phyloP scores from a whole-genome alignment of 2,797 vertebrate genomes.

The Amazonetta brasiliensis region DNA sequence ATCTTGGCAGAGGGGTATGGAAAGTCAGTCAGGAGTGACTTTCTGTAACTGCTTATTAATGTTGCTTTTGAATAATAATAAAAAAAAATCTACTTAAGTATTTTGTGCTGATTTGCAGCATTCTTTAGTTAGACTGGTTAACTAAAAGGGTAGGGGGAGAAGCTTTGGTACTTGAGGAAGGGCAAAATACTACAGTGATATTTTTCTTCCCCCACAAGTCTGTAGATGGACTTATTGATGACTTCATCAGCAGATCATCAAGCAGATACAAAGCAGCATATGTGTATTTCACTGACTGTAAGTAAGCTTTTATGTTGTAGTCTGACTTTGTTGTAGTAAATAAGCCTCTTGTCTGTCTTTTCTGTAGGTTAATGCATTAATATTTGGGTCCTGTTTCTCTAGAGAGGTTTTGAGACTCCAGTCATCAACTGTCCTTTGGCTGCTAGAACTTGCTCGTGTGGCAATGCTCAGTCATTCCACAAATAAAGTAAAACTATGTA shows the following conservation, averaged over 20 bases:
- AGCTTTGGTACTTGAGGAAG: not conserved
- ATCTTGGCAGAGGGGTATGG: not conserved
- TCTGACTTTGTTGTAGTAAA: not conserved
- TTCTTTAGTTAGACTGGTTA: not conserved
- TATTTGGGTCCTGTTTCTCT: not conserved
- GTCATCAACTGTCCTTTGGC: not conserved
- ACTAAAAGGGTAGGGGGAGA: not conserved
- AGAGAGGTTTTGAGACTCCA: not conserved
- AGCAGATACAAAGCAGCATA: constrained; percentile 94
- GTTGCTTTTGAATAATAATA: not conserved
- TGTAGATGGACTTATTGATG: constrained; percentile 90
- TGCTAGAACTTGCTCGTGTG: not conserved
- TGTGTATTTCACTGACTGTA: constrained; percentile 97
- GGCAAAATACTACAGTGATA: not conserved
- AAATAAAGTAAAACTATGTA: not conserved
- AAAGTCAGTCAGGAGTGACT: not conserved
- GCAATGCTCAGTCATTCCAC: not conserved
- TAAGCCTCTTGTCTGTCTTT: not conserved
- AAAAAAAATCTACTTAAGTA: not conserved
- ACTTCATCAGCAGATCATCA: constrained; percentile 88
- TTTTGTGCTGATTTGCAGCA: not conserved
- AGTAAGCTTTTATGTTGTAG: constrained; percentile 75
- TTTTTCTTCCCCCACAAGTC: constrained; percentile 78
- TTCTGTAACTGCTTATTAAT: not conserved
- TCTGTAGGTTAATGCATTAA: not conserved